These are phyloP conservation scores for Catajapyx aquilonaris DNA, from an alignment of 1,140 invertebrate genomes.

Conservation along the genomic window DNA sequence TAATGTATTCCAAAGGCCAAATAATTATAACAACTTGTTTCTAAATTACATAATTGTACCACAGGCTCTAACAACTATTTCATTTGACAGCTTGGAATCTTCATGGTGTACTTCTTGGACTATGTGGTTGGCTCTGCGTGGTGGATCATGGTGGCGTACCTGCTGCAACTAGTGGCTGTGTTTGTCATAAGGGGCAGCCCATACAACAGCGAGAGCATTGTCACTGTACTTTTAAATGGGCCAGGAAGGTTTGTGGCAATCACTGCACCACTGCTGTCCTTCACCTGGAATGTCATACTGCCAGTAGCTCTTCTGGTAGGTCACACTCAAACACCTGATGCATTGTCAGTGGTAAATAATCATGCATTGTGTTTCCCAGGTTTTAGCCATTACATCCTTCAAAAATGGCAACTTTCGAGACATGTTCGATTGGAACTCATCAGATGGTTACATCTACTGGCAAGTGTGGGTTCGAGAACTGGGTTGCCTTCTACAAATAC, in stretches of 20 bases:
- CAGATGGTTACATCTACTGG: constrained; percentile 41
- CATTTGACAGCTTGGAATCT: constrained; percentile 48
- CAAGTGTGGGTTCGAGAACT: constrained; percentile 50
- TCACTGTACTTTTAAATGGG: constrained; percentile 32
- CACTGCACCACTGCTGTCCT: constrained; percentile 46
- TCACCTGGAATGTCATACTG: constrained; percentile 68
- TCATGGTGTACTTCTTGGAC: constrained; percentile 64
- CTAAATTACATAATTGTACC: too few relatives aligned
- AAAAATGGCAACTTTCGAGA: constrained; percentile 48
- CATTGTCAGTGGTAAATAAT: constrained; percentile 1
- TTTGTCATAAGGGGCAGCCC: constrained; percentile 64
- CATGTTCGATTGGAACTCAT: constrained; percentile 40
- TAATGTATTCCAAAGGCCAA: too few relatives aligned
- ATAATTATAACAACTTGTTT: too few relatives aligned
- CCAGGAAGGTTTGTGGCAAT: constrained; percentile 10
- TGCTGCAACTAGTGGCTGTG: constrained; percentile 50
- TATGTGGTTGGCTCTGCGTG: constrained; percentile 58
- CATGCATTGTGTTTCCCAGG: constrained; percentile 23
- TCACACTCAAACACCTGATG: constrained; percentile 7
- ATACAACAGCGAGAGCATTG: constrained; percentile 60
- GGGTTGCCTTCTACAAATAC: constrained; percentile 50
- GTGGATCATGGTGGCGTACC: constrained; percentile 63
- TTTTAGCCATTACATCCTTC: constrained; percentile 52
- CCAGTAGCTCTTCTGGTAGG: constrained; percentile 53
- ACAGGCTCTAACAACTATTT: too few relatives aligned